Evolutionary conservation across 2,113 vertebrate species (phyloP).

Genomic region (Lagopus leucura): DNA sequence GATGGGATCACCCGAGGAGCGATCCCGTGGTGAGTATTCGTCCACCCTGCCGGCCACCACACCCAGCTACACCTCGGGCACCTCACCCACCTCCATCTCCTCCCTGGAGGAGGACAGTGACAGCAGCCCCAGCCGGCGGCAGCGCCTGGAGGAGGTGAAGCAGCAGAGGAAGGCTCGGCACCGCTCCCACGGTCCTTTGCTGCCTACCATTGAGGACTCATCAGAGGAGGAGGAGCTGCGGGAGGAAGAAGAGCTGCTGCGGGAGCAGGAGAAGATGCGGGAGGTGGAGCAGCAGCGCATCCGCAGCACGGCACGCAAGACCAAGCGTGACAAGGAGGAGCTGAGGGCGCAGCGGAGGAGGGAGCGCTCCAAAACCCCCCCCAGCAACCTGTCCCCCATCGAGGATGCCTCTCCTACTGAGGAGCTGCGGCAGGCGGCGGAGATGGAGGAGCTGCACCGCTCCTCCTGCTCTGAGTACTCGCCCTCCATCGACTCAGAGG

Average conservation of each 20-base stretch:
- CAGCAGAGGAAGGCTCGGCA: conserved; percentile 97
- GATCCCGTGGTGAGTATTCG: conserved; percentile 95
- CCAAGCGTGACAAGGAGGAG: conserved; percentile 96
- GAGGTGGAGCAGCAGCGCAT: conserved; percentile 98
- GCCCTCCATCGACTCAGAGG: conserved; percentile 96
- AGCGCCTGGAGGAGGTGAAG: conserved; percentile 94
- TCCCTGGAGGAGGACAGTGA: conserved; percentile 98
- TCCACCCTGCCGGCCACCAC: conserved; percentile 96
- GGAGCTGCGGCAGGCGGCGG: conserved; percentile 93
- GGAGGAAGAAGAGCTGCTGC: conserved; percentile 95
- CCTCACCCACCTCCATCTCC: conserved; percentile 96
- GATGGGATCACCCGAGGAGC: conserved; percentile 95
- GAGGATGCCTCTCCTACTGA: conserved; percentile 98
- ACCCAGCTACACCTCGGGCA: conserved; percentile 95
- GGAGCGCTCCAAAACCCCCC: conserved; percentile 96
- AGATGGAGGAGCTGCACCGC: conserved; percentile 98
- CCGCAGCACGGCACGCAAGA: conserved; percentile 94
- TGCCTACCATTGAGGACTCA: conserved; percentile 98
- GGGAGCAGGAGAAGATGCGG: conserved; percentile 98
- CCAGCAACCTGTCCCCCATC: conserved; percentile 97
- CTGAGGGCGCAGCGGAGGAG: conserved; percentile 94
- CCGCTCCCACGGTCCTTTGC: conserved; percentile 92
- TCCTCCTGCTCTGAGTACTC: conserved; percentile 98
- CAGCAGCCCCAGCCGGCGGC: conserved; percentile 95
- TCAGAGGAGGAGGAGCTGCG: conserved; percentile 97